Evolutionary conservation across 2,797 vertebrate species (phyloP), one percentile per base, ranked within the genome.

Genomic region (Gephyroberyx darwinii): DNA sequence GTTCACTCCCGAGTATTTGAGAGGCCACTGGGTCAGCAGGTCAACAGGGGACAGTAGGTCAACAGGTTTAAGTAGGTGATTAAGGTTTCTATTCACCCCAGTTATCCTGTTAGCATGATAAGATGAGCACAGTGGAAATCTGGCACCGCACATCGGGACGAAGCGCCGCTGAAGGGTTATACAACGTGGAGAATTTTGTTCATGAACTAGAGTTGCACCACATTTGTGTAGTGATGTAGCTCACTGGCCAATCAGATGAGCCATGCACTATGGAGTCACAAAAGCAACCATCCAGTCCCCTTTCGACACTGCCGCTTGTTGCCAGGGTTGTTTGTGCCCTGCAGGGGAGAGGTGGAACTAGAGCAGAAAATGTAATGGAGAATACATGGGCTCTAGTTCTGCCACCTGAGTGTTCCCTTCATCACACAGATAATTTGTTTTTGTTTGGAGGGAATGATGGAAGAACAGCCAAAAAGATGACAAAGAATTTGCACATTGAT

Each of bases 351-450:
- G 81, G 72, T 71, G 83, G 82, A 90, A 86, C 78, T 91, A 53
- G 86, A 91, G 88, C 89, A 90, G 87, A 88, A 89, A 84, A 89
- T 85, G 80, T 81, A 37, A 65, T 6, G 17, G 76, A 59, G 71
- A 69, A 67, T 52, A 59, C 58, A 76, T 55, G 20, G 74, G 63
- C 43, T 73, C 45, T 10, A 69, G 64, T 51, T 70, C 61, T 61
- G 81, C 69, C 76, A 83, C 76, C 77, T 83, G 67, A 69, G 51
- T 69, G 26, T 50, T 51, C 31, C 71, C 67, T 50, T 61, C 57
- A 31, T 53, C 55, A 8, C 33, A 30, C 48, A 30, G 1, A 60
- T 35, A 57, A 55, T 35, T 35, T 35, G 33, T 35, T 35, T 35
- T 35, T 35, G 33, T 35, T 35, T 8, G 1, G 6, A 35, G 33